A percentile compares a stretch with the other conserved stretches of the same genome.
These are phyloP conservation scores for Drosophila emarginata DNA, from an alignment of 2,888 invertebrate species.

Conservation along the genomic window DNA sequence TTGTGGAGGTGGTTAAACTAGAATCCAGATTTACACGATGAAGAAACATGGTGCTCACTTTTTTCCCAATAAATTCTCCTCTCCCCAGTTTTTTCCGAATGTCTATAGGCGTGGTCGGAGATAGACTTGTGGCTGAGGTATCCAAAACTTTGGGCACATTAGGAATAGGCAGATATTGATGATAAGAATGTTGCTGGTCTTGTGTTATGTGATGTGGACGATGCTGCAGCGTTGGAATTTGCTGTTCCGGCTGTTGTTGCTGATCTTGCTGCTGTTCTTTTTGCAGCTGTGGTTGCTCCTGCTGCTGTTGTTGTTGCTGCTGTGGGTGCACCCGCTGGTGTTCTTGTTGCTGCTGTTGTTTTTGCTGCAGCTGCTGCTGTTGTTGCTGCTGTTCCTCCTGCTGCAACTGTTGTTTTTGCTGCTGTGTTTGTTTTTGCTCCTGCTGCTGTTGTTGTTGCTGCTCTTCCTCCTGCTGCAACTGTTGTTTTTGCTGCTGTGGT, in stretches of 20 bases:
- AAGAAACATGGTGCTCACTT: constrained; percentile 62
- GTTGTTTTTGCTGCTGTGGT: too few relatives aligned
- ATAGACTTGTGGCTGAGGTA: constrained; percentile 30
- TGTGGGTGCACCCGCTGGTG: too few relatives aligned
- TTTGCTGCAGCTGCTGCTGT: too few relatives aligned
- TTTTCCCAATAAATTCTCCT: constrained; percentile 62
- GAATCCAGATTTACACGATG: constrained; percentile 61
- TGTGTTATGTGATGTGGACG: neutral
- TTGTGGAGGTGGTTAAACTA: constrained; percentile 26
- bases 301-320: too few relatives aligned
- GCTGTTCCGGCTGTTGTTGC: neutral
- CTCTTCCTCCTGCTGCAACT: neutral
- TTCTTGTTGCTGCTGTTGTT: too few relatives aligned
- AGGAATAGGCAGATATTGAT: neutral
- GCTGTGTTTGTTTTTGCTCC: too few relatives aligned
- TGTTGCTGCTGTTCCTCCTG: too few relatives aligned
- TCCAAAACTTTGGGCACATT: constrained; percentile 25
- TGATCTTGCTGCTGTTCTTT: too few relatives aligned
- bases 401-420: too few relatives aligned
- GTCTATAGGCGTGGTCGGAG: constrained; percentile 30
- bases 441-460: too few relatives aligned
- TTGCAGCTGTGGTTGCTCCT: too few relatives aligned
- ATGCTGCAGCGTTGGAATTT: too few relatives aligned
- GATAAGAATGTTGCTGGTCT: neutral
- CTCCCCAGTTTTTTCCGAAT: constrained; percentile 38